These are phyloP conservation scores for Cistogaster globosa DNA, from an alignment of 2,888 invertebrate species.

Conservation along the genomic window DNA sequence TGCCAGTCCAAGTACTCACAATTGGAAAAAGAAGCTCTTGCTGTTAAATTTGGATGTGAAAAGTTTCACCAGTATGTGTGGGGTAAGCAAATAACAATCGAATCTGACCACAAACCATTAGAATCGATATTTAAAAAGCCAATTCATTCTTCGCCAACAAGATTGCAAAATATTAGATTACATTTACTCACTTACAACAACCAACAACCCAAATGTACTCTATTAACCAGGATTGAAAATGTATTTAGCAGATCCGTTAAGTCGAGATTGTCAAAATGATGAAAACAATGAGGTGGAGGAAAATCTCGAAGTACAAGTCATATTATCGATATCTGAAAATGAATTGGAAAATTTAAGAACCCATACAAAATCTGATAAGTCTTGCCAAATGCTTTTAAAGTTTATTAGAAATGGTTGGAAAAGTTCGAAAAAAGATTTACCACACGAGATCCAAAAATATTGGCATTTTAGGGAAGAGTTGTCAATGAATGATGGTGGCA, in stretches of 20 bases:
- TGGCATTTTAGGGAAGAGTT: conserved; percentile 24
- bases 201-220: conserved; percentile 1
- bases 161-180: conserved; percentile 9
- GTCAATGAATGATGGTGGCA: conserved; percentile 2
- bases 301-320: background rate
- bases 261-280: conserved; percentile 8
- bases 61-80: conserved; percentile 45
- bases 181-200: conserved; percentile 1
- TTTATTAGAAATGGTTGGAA: conserved; percentile 1
- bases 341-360: conserved; percentile 11
- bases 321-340: conserved; percentile 5
- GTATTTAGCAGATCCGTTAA: conserved; percentile 15
- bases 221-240: conserved; percentile 7
- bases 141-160: background rate
- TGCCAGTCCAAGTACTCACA: conserved; percentile 21
- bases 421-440: background rate
- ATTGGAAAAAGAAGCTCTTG: conserved; percentile 55
- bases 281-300: conserved; percentile 11
- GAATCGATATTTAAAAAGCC: conserved; percentile 32
- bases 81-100: conserved; percentile 26
- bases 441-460: background rate
- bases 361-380: background rate
- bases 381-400: background rate
- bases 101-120: conserved; percentile 52
- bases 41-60: conserved; percentile 48